Conservation (phyloP, 2,888 invertebrate genomes). For the Drosophila ezoana region DNA sequence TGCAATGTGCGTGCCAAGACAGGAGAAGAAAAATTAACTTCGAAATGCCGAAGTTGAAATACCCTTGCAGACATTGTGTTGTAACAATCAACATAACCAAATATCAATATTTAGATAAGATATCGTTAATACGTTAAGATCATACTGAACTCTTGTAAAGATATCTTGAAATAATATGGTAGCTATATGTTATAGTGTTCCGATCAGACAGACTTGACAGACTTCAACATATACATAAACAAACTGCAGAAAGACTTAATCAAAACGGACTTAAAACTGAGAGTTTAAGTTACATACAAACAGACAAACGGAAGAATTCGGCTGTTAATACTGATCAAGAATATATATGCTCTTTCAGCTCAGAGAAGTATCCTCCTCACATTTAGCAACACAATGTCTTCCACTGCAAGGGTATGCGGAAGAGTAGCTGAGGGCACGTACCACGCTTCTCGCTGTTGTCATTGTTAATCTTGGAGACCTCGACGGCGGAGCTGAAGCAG, state of each 20-base stretch:
- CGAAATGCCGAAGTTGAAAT: not conserved
- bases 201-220: not conserved
- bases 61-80: not conserved
- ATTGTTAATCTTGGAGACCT: constrained; percentile 95
- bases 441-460: constrained; percentile 86
- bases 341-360: too few relatives aligned
- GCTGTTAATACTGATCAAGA: not conserved
- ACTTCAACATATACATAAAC: too few relatives aligned
- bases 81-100: too few relatives aligned
- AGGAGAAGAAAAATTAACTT: not conserved
- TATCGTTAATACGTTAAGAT: too few relatives aligned
- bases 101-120: too few relatives aligned
- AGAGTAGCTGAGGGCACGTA: constrained; percentile 47
- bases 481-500: constrained; percentile 96
- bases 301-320: not conserved
- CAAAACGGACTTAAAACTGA: not conserved
- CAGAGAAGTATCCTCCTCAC: too few relatives aligned
- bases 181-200: not conserved
- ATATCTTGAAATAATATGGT: not conserved
- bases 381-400: too few relatives aligned
- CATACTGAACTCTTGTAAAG: too few relatives aligned
- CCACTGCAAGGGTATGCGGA: not conserved
- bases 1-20: constrained; percentile 36
- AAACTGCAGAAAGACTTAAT: too few relatives aligned
- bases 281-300: not conserved